These are phyloP conservation scores for Halocynthia roretzi DNA, from an alignment of 23 tunicate species.

Conservation along the genomic window DNA sequence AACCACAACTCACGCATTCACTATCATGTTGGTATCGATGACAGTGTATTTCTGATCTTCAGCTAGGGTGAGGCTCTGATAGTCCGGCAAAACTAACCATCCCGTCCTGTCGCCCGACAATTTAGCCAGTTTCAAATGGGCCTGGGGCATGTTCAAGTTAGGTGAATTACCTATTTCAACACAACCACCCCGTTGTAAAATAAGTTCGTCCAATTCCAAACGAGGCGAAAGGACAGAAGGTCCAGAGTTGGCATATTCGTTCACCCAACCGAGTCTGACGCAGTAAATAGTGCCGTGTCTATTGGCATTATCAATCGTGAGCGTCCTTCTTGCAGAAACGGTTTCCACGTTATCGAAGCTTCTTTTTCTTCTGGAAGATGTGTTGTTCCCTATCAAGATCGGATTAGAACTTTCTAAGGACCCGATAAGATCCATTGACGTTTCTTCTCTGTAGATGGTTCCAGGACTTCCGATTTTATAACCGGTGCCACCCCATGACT, in stretches of 20 bases:
- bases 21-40: background rate
- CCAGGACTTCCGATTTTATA: slow-evolving; percentile 5
- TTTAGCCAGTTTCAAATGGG: background rate
- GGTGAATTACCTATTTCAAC: background rate
- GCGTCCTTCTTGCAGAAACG: background rate
- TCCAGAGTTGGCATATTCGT: background rate
- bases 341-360: background rate
- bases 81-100: background rate
- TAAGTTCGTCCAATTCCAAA: slow-evolving; percentile 10
- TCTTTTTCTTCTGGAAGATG: too few species aligned
- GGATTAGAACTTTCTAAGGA: too few species aligned
- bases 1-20: background rate
- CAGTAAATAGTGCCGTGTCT: background rate
- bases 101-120: slow-evolving; percentile 21
- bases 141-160: background rate
- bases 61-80: slow-evolving; percentile 9
- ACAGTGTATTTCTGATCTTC: slow-evolving; percentile 13
- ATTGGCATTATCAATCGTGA: slow-evolving; percentile 11
- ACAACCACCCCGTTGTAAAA: slow-evolving; percentile 1
- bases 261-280: slow-evolving; percentile 10
- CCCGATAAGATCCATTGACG: background rate
- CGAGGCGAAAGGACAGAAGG: background rate
- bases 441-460: slow-evolving; percentile 15
- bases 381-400: too few species aligned
- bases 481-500: slow-evolving; percentile 9